These are phyloP conservation scores for Xiphias gladius DNA, from an alignment of 2,113 vertebrate species.

Conservation along the genomic window DNA sequence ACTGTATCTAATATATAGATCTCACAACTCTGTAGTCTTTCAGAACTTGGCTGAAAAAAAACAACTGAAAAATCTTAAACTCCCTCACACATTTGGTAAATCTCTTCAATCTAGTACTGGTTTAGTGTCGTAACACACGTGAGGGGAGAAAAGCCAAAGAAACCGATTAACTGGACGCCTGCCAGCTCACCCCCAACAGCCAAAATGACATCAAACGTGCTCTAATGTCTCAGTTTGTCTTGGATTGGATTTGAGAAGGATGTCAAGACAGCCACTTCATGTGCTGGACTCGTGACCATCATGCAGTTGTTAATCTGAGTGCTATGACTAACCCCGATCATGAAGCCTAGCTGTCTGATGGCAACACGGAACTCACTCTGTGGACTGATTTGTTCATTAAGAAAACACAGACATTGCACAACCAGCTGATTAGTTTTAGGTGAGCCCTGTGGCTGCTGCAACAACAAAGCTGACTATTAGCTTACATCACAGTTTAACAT, in stretches of 20 bases:
- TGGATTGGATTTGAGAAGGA: background rate
- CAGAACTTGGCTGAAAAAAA: background rate
- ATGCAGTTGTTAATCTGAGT: background rate
- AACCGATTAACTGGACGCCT: background rate
- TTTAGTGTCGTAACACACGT: background rate
- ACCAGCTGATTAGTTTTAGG: slow-evolving; percentile 16
- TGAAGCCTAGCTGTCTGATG: slow-evolving; percentile 6
- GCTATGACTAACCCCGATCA: background rate
- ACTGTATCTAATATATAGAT: background rate
- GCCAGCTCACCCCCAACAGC: background rate
- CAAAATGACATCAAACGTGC: background rate
- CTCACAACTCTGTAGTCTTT: background rate
- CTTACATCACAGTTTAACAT: slow-evolving; percentile 49
- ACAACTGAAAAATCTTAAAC: background rate
- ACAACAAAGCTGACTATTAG: slow-evolving; percentile 42
- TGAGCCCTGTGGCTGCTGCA: slow-evolving; percentile 41
- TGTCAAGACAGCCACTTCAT: background rate
- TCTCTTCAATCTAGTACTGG: slow-evolving; percentile 2
- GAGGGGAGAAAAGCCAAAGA: background rate
- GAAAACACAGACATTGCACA: slow-evolving; percentile 21
- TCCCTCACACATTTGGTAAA: slow-evolving; percentile 1
- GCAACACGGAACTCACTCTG: background rate
- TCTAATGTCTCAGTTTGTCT: background rate
- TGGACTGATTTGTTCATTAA: slow-evolving; percentile 17
- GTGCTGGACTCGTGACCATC: background rate